Evolutionary conservation across 2,797 vertebrate species (phyloP), one percentile per base, ranked within the genome.

Genomic region (Meda fulgida): DNA sequence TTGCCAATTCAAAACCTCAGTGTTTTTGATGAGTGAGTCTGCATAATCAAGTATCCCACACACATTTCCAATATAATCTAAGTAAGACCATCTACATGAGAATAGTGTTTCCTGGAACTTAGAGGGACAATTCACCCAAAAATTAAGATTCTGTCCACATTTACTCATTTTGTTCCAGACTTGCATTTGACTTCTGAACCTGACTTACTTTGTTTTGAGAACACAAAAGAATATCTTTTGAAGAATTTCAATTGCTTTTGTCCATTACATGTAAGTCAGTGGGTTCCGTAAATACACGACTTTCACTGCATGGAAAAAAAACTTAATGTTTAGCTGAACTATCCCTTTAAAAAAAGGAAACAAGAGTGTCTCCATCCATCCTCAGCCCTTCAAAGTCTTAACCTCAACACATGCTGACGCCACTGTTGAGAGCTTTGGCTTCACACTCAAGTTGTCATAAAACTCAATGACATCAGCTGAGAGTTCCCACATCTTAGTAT

Each of bases 381-480:
- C 65, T 40, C 70, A 63, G 7, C 23, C 31, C 66, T 69, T 40
- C 38, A 40, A 51, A n/a, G 55, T 70, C 55, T 65, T 26, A 75
- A 43, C 23, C 53, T 79, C 80, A 85, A 70, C n/a, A 29, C 66
- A 75, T n/a, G 53, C 48, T 7, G 16, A 26, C 46, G 43, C 81
- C 81, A 48, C 69, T 82, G 31, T 84, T 75, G 46, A n/a, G 6
- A 80, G 82, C 18, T 38, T 80, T 75, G 69, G 67, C 83, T 86
- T 86, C 77, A 83, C 80, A 75, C 85, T 83, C 78, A 84, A 86
- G 43, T 67, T 88, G 79, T 79, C 84, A 78, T 86, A 86, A 89
- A 87, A 89, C 80, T 23, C 69, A 31, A 78, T 86, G 80, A 88
- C 85, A 86, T 89, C 86, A 89, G 76, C 65, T 80, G 13, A 46